Conservation (phyloP, 2,888 invertebrate genomes). For the Pristionchus fissidentatus region DNA sequence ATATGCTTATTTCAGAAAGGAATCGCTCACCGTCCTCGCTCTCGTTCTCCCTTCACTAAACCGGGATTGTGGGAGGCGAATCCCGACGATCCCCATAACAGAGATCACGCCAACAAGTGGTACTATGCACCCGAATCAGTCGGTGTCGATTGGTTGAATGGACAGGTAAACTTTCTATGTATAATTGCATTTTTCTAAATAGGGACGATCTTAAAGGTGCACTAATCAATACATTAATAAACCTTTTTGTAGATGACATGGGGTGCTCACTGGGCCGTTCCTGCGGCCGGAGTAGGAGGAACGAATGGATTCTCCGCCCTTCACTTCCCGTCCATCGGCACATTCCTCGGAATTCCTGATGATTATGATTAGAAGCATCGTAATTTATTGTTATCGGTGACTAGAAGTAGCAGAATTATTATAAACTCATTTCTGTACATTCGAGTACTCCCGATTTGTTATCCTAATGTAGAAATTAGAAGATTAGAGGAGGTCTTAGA, state of each 20-base stretch:
- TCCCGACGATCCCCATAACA: slow-evolving; percentile 70
- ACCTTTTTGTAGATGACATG: slow-evolving; percentile 51
- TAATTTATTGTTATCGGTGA: not conserved
- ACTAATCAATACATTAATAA: not conserved
- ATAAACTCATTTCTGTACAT: no score
- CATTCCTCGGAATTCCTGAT: slow-evolving; percentile 70
- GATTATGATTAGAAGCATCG: slow-evolving; percentile 65
- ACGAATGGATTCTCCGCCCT: slow-evolving; percentile 68
- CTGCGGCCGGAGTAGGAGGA: slow-evolving; percentile 70
- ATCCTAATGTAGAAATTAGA: no score
- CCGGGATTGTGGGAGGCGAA: slow-evolving; percentile 71
- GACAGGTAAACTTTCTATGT: slow-evolving; percentile 57
- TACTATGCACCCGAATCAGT: slow-evolving; percentile 67
- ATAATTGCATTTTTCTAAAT: not conserved
- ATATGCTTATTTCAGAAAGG: slow-evolving; percentile 54
- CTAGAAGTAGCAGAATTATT: no score
- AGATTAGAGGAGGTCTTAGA: no score
- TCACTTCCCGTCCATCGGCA: slow-evolving; percentile 70
- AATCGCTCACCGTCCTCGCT: slow-evolving; percentile 65
- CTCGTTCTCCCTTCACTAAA: slow-evolving; percentile 70
- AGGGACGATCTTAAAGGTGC: not conserved
- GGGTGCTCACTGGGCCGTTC: slow-evolving; percentile 71
- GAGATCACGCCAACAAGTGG: slow-evolving; percentile 71
- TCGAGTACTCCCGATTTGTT: no score
- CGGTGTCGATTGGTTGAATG: slow-evolving; percentile 69